Conservation (phyloP, 2,797 vertebrate genomes). For the Channa striata region DNA sequence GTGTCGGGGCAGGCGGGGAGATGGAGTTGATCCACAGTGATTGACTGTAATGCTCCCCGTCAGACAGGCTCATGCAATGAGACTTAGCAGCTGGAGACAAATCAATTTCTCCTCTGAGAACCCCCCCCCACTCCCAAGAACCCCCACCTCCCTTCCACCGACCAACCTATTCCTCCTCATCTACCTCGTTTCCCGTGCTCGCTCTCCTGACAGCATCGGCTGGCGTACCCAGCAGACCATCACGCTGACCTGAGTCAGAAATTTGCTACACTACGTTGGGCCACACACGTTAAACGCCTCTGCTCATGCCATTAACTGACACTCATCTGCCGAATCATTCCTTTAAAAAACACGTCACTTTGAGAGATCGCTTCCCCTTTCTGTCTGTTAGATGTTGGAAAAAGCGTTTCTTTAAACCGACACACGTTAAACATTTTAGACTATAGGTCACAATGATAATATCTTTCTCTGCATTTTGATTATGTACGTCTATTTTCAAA, state of each 20-base stretch:
- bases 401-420: slow-evolving; percentile 8
- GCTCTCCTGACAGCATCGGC: slow-evolving; percentile 43
- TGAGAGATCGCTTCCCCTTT: slow-evolving; percentile 12
- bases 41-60: slow-evolving; percentile 83
- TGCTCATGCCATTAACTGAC: slow-evolving; percentile 32
- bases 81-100: slow-evolving; percentile 82
- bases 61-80: slow-evolving; percentile 77
- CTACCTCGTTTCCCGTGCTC: slow-evolving; percentile 27
- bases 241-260: slow-evolving; percentile 53
- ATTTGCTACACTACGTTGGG: slow-evolving; percentile 35
- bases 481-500: background rate
- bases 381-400: slow-evolving; percentile 24
- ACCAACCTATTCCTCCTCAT: slow-evolving; percentile 33
- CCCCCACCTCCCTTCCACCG: background rate
- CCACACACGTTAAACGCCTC: slow-evolving; percentile 28
- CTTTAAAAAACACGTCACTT: slow-evolving; percentile 15
- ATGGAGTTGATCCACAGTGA: slow-evolving; percentile 79
- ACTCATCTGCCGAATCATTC: slow-evolving; percentile 31
- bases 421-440: background rate
- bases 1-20: slow-evolving; percentile 50
- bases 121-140: background rate
- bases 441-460: background rate
- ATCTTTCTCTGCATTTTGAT: background rate
- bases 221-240: slow-evolving; percentile 51
- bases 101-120: slow-evolving; percentile 77